Base-by-base conservation (phyloP, 2,888 invertebrate species). In the Lasioglossum vierecki region DNA sequence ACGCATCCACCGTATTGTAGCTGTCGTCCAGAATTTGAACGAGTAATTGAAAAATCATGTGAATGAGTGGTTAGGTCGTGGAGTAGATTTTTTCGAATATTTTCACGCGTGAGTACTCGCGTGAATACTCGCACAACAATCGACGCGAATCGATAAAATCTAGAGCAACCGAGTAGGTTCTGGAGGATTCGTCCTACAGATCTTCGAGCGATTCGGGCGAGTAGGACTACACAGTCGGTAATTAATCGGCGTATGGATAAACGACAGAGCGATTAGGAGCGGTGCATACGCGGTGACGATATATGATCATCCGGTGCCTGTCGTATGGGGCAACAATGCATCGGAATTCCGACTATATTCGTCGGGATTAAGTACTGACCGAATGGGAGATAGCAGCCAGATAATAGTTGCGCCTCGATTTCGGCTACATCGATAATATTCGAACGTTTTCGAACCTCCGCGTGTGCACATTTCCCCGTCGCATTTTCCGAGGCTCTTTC, bases 321-420 rank as follows among this genome's bases (percentile, higher is more conserved):
- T 92, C 90, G 91, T 90, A 90, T 90, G 91, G 90, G 91, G 91
- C 92, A 91, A 93, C 93, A 92, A 92, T 91, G 92, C 91, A 89
- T 90, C 79, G 92, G 89, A 91, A 93, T 92, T 93, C 82, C 86
- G 88, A 88, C 85, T 89, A 88, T 90, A 89, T 90, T 90, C 89
- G 88, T 82, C 80, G 73, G 89, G 90, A 92, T 92, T 91, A 90
- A 91, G 91, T 89, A 76, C 84, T 77, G 83, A 84, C 87, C 84
- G 90, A 83, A 86, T 81, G 84, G n/a, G n/a, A 87, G 82, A 89
- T 80, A 81, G 82, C 87, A 84, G 88, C 66, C 84, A 74, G 87
- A 88, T 87, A 85, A 89, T 91, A 80, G 85, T 78, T 35, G 77
- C 70, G 79, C 79, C 86, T 57, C 84, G 84, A 88, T 89, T 89